phyloP scores from a whole-genome alignment of 2,113 vertebrate genomes.

The Plotosus lineatus region DNA sequence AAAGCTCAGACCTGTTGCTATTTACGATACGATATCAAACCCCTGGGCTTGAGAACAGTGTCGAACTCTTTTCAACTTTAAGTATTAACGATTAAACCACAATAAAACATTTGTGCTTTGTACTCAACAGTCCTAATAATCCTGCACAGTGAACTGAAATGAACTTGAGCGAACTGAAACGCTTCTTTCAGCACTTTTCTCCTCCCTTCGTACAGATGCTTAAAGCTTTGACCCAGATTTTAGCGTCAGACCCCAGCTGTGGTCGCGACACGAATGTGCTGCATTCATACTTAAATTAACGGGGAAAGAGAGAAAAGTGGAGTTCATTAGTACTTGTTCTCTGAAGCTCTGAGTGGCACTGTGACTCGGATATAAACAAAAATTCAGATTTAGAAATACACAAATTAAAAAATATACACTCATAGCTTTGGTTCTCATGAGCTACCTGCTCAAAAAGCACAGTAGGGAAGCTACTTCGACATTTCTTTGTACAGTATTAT shows the following conservation, averaged over 20 bases:
- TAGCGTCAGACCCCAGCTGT: constrained; percentile 21
- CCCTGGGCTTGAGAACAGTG: neutral
- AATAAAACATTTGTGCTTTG: neutral
- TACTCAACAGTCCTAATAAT: neutral
- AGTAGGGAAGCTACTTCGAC: neutral
- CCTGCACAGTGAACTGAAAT: neutral
- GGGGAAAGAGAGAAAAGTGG: neutral
- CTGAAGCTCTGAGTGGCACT: neutral
- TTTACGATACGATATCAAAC: neutral
- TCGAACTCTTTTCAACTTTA: neutral
- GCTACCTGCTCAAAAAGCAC: neutral
- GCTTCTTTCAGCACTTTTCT: constrained; percentile 32
- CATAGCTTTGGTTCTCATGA: neutral
- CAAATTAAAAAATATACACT: neutral
- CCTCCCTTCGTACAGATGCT: neutral
- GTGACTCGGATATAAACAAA: constrained; percentile 4
- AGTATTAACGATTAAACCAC: neutral
- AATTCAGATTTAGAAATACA: neutral
- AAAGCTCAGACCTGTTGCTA: neutral
- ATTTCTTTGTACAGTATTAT: constrained; percentile 3
- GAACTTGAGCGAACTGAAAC: neutral
- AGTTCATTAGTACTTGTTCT: neutral
- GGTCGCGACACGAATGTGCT: constrained; percentile 7
- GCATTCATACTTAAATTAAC: neutral
- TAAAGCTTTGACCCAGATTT: constrained; percentile 42